Conservation (phyloP, 1,140 invertebrate genomes). For the Caenorhabditis latens region DNA sequence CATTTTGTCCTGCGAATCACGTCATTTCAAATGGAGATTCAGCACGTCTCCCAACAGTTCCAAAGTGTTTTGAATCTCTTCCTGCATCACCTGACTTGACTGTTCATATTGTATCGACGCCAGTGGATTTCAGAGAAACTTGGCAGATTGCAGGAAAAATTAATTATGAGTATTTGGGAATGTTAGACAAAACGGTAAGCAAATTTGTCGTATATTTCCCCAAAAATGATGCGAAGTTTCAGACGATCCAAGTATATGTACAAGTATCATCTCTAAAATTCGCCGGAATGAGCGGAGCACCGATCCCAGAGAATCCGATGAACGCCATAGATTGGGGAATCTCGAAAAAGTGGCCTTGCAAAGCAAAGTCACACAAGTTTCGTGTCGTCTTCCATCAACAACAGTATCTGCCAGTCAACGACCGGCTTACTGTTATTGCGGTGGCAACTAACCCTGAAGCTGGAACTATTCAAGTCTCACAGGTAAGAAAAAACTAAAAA, state of each 20-base stretch:
- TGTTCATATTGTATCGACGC: neutral
- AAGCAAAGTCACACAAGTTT: conserved; percentile 26
- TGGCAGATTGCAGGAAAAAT: conserved; percentile 29
- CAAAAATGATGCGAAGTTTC: neutral
- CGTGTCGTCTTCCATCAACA: conserved; percentile 3
- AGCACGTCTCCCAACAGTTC: neutral
- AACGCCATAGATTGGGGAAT: neutral
- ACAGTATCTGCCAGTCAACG: neutral
- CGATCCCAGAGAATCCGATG: neutral
- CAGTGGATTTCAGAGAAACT: conserved; percentile 26
- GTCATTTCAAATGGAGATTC: neutral
- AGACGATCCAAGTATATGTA: conserved; percentile 15
- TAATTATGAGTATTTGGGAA: conserved; percentile 29
- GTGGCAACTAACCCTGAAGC: neutral
- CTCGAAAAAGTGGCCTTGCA: conserved; percentile 13
- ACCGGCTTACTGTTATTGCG: neutral
- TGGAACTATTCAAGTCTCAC: neutral
- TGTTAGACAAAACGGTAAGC: neutral
- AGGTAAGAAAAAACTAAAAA: neutral
- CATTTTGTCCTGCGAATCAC: neutral
- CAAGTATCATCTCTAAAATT: conserved; percentile 25
- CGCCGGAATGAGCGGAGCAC: neutral
- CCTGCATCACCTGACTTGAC: neutral
- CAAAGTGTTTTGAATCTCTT: neutral
- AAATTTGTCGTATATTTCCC: neutral